These are phyloP conservation scores for Scrobipalpa costella DNA, from an alignment of 2,888 invertebrate genomes.

Conservation along the genomic window DNA sequence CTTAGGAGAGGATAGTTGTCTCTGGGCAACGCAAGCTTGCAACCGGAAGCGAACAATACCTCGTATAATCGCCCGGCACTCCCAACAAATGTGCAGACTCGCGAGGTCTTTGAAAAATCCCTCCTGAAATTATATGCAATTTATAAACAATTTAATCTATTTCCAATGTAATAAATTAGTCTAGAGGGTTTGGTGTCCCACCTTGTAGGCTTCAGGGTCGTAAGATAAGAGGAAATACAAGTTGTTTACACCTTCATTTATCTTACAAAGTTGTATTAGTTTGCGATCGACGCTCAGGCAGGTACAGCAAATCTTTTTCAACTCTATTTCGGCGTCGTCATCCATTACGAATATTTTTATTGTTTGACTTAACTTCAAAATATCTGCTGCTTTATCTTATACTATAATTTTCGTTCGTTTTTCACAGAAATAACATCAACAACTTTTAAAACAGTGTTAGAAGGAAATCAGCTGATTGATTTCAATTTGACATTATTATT, in stretches of 20 bases:
- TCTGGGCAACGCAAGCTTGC: constrained; percentile 53
- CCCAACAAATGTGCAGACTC: constrained; percentile 59
- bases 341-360: constrained; percentile 41
- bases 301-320: constrained; percentile 60
- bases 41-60: constrained; percentile 47
- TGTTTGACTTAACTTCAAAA: background rate
- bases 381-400: background rate
- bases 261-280: constrained; percentile 51
- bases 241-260: constrained; percentile 59
- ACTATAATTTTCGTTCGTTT: background rate
- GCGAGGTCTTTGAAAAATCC: constrained; percentile 56
- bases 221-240: constrained; percentile 56
- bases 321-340: constrained; percentile 39
- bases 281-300: constrained; percentile 59
- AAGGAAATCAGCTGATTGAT: no score
- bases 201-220: constrained; percentile 59
- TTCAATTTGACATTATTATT: no score
- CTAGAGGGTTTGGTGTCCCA: constrained; percentile 36
- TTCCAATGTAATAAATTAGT: background rate
- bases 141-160: background rate
- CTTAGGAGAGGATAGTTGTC: constrained; percentile 44
- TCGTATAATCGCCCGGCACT: constrained; percentile 52
- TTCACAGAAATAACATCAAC: background rate
- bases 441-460: no score
- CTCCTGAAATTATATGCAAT: constrained; percentile 42